A percentile compares a stretch with the other conserved stretches of the same genome.
Conservation (phyloP, 2,888 invertebrate species). For the Augiades crinisus region DNA sequence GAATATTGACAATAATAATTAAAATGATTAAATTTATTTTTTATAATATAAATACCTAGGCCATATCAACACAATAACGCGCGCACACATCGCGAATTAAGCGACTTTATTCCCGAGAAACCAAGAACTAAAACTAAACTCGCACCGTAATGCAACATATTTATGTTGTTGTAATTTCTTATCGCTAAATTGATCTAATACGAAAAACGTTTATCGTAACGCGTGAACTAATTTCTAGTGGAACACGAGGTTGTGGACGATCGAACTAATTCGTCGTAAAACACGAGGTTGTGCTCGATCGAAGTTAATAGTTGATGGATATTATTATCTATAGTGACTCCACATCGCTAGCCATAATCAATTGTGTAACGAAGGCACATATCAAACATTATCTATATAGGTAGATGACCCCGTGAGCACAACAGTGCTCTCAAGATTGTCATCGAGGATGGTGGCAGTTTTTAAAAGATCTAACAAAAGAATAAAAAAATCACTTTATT, state of each 20-base stretch:
- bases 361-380: constrained; percentile 28
- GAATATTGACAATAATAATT: not conserved
- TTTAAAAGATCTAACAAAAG: not conserved
- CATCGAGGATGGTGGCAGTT: not conserved
- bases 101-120: not conserved
- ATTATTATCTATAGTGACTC: constrained; percentile 26
- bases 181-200: constrained; percentile 6
- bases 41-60: not conserved
- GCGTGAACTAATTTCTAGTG: not conserved
- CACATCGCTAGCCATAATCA: constrained; percentile 23
- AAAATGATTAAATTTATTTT: not conserved
- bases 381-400: constrained; percentile 32
- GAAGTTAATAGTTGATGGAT: constrained; percentile 2
- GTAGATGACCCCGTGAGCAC: constrained; percentile 31
- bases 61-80: not conserved
- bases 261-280: constrained; percentile 1
- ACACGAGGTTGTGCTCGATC: not conserved
- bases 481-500: too few relatives aligned
- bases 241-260: not conserved
- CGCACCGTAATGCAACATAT: not conserved
- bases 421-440: constrained; percentile 9
- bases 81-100: not conserved
- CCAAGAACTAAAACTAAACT: not conserved
- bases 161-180: constrained; percentile 2
- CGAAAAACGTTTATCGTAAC: not conserved